Evolutionary conservation across 2,113 vertebrate species (phyloP).

Genomic region (Peromyscus polionotus): DNA sequence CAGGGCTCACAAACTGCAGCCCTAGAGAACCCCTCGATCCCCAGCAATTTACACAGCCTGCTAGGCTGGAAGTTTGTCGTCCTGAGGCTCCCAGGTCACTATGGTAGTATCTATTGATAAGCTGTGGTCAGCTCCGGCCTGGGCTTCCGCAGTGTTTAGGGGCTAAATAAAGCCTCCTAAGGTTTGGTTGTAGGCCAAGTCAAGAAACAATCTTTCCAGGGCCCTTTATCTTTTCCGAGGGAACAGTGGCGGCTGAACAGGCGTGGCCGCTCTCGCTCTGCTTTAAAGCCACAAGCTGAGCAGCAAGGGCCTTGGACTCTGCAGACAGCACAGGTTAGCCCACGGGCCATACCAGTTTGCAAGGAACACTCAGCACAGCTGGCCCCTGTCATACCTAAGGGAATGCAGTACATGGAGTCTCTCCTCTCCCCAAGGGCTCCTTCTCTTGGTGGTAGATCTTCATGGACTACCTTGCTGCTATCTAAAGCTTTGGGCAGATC

Average conservation of each 20-base stretch:
- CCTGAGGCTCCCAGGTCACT: neutral
- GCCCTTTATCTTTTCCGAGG: constrained; percentile 32
- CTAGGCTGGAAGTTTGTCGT: neutral
- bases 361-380: neutral
- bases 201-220: constrained; percentile 39
- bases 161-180: constrained; percentile 52
- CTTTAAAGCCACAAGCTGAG: neutral
- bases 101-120: neutral
- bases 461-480: neutral
- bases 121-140: neutral
- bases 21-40: neutral
- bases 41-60: constrained; percentile 28
- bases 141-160: neutral
- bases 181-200: constrained; percentile 51
- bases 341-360: neutral
- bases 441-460: neutral
- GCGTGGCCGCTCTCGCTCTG: neutral
- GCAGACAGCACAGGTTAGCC: neutral
- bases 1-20: neutral
- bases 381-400: neutral
- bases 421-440: neutral
- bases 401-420: neutral
- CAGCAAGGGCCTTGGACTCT: neutral
- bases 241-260: neutral
- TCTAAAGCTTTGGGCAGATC: neutral